Base-by-base conservation (phyloP, 2,797 vertebrate species). In the Phyllotis vaccarum region DNA sequence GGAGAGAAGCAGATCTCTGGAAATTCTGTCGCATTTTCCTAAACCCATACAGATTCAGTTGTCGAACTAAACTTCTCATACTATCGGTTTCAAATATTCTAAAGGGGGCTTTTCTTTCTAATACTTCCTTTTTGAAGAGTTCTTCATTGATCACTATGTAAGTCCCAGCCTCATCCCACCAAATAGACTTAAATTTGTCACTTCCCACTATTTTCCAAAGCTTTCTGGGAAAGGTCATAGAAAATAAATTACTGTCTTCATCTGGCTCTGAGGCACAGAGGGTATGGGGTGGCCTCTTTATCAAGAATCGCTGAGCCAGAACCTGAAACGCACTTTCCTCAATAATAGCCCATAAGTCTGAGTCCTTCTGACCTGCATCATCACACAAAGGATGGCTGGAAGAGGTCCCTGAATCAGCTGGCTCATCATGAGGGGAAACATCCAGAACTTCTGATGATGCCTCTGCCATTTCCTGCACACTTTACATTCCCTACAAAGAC, bases 1-100 rank as follows among this genome's bases (percentile, higher is more conserved):
- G 66, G 22, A 72, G 66, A 31, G 86, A 87, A 58, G 86, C 86
- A 29, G 49, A 87, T 56, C 66, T 56, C 21, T 96, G 95, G 95
- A 97, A 97, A 95, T 95, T 62, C 24, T 94, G 86, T 89, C 96
- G 81, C 24, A 87, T 94, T 97, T 98, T 97, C 85, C 86, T 96
- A 76, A 98, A 98, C 54, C 96, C 91, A 9, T 98, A 96, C 90
- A 98, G 97, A 66, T 96, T 95, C 81, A 97, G 90, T 66, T 98
- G 98, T 40, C 43, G 34, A 94, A 98, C 96, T 17, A 98, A 97
- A 94, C 22, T 98, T 87, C 98, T 96, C 90, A 96, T 96, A 70
- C 94, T 97, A 12, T 97, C 78, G 0, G 92, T 97, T 93, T 97
- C 93, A 89, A 97, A 98, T 86, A 98, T 97, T 78, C 96, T 95